Base-by-base conservation (phyloP, 2,797 vertebrate species). In the Notolabrus celidotus region DNA sequence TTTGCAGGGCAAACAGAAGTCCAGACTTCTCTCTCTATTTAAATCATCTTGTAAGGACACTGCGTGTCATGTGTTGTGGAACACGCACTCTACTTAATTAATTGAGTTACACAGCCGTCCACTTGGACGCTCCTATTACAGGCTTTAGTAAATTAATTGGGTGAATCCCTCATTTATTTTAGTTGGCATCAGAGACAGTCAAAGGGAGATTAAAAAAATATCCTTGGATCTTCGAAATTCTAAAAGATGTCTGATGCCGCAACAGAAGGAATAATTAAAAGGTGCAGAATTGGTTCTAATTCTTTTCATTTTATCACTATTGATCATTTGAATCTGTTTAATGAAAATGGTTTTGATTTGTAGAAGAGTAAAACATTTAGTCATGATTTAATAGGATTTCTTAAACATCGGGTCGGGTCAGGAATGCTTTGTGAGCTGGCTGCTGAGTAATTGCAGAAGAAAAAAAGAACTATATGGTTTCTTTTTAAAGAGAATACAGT, bases 91-190 rank as follows among this genome's bases (percentile, higher is more conserved):
- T 77, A 68, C 79, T 87, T 92, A 86, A 90, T 90, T 84, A 91
- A 91, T 84, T 82, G 64, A 88, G 89, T 78, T 82, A 77, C 69
- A 41, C 64, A 72, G 74, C 79, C 43, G 43, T 84, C 82, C 58
- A 76, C 69, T 87, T 71, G 80, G 67, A 72, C 52, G 53, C 80
- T 74, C 74, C 69, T 80, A 91, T 92, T 89, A 74, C 67, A 51
- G 68, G 78, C 79, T 79, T 89, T 72, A 69, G 47, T 79, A 85
- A 87, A 90, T 93, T 88, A 92, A 92, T 86, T 90, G 90, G 82
- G 85, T 77, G 89, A 88, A 90, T 92, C 88, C 53, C 77, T 84
- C 77, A 51, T 71, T 86, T 74, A 82, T 80, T 83, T 86, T 42
- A 63, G 74, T 31, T 89, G 88, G 85, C 86, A 84, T 79, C 71